phyloP scores from a whole-genome alignment of 2,888 invertebrate species.

The Tipula helvola region DNA sequence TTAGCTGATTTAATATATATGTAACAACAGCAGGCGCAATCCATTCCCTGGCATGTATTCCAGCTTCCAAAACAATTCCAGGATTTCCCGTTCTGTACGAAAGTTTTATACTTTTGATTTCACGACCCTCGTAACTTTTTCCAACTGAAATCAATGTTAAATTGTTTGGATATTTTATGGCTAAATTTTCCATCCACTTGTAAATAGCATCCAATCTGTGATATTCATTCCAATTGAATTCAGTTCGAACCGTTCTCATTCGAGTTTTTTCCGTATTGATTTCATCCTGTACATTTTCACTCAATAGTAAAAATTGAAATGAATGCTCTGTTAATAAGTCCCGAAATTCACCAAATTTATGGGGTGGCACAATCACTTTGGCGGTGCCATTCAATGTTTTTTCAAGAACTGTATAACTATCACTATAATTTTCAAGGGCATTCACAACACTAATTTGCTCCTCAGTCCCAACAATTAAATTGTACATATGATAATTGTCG shows the following conservation, averaged over 20 bases:
- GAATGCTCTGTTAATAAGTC: too few species aligned
- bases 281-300: too few species aligned
- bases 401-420: too few species aligned
- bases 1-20: constrained; percentile 28
- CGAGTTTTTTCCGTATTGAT: too few species aligned
- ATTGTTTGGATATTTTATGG: constrained; percentile 22
- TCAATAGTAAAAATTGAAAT: too few species aligned
- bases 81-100: constrained; percentile 32
- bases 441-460: too few species aligned
- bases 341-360: too few species aligned
- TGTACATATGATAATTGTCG: too few species aligned
- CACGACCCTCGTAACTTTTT: constrained; percentile 37
- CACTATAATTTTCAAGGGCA: too few species aligned
- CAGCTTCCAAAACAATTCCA: constrained; percentile 41
- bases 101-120: constrained; percentile 38
- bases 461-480: too few species aligned
- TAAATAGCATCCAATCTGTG: constrained; percentile 34
- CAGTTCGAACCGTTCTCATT: background rate
- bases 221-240: constrained; percentile 32
- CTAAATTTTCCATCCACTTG: constrained; percentile 28
- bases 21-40: constrained; percentile 29
- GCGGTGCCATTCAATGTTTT: too few species aligned
- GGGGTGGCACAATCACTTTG: too few species aligned
- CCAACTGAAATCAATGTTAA: constrained; percentile 37
- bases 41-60: constrained; percentile 31